Base-by-base conservation (phyloP, 2,888 invertebrate species). In the Mimumesa dahlbomi region DNA sequence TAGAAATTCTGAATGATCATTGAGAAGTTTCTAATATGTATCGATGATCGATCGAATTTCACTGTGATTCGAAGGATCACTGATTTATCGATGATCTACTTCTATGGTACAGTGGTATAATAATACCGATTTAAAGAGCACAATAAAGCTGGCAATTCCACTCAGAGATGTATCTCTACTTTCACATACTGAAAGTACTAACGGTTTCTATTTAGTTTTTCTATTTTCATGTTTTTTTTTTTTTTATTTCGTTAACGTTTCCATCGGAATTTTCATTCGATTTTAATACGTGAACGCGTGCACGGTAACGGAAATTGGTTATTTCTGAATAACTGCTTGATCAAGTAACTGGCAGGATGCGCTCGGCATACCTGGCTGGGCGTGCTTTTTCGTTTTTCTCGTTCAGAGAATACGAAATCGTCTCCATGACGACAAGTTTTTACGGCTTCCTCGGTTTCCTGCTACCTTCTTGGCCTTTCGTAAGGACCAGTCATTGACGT, bases 401-500 rank as follows among this genome's bases (percentile, higher is more conserved):
- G 38, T 13, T 18, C 11, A 13, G 21, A 16, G 13, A 16, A 42
- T 19, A 49, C 53, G 43, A 45, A 58, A 59, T 61, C 61, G 61
- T 40, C 46, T 29, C 46, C 42, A 18, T 43, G 50, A 56, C 48
- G 65, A 58, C 43, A 31, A 68, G 71, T 50, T 63, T 73, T 69
- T 49, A 65, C 42, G 59, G 38, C 49, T 66, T 76, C 66, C 63
- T 52, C 42, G 29, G 40, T 64, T 57, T 70, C 62, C 62, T 58
- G 53, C 59, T 58, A 61, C 45, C 74, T 65, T 63, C 53, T 69
- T 67, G 59, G 58, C 46, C 66, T 75, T 69, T 78, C 56, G 56
- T 61, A 67, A 66, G 57, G 65, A 75, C 72, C 72, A 75, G 64
- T 45, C 59, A 64, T 64, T 73, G 75, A 73, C 73, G 75, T 78